Percentiles rank a stretch among this genome's conserved stretches.
Evolutionary conservation across 2,113 vertebrate species (phyloP).

Genomic region (Furnarius figulus): DNA sequence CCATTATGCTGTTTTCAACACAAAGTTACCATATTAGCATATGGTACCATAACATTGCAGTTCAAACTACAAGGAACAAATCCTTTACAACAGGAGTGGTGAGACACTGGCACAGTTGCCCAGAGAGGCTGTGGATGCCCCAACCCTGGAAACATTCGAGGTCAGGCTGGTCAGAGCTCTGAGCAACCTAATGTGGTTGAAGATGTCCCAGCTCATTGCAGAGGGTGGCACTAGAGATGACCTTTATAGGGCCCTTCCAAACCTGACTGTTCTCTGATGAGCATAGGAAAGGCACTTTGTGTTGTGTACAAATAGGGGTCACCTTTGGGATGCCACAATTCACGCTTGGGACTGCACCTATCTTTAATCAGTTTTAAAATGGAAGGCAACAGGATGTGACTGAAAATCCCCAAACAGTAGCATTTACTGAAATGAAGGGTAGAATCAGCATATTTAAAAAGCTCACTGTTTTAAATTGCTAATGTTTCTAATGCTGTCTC

Average conservation of each 20-base stretch:
- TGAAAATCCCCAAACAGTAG: background rate
- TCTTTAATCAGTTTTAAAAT: constrained; percentile 29
- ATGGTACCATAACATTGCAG: constrained; percentile 40
- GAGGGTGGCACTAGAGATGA: no score
- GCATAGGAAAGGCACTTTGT: background rate
- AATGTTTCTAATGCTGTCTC: background rate
- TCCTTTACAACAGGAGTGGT: background rate
- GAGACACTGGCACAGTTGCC: background rate
- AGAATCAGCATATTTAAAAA: background rate
- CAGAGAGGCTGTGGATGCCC: background rate
- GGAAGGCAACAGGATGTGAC: background rate
- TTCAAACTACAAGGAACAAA: background rate
- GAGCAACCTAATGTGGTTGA: background rate
- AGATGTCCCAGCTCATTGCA: background rate
- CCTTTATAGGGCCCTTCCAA: background rate
- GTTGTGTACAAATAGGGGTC: background rate
- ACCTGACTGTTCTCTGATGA: background rate
- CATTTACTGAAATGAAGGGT: background rate
- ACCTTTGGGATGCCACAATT: background rate
- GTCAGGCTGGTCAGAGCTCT: background rate
- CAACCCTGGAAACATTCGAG: background rate
- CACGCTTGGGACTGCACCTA: background rate
- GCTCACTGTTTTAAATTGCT: background rate
- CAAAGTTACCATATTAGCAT: constrained; percentile 64
- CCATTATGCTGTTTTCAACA: constrained; percentile 72